A percentile compares a stretch with the other conserved stretches of the same genome.
Evolutionary conservation across 1,140 invertebrate genomes (phyloP).

Genomic region (Zaprionus taronus): DNA sequence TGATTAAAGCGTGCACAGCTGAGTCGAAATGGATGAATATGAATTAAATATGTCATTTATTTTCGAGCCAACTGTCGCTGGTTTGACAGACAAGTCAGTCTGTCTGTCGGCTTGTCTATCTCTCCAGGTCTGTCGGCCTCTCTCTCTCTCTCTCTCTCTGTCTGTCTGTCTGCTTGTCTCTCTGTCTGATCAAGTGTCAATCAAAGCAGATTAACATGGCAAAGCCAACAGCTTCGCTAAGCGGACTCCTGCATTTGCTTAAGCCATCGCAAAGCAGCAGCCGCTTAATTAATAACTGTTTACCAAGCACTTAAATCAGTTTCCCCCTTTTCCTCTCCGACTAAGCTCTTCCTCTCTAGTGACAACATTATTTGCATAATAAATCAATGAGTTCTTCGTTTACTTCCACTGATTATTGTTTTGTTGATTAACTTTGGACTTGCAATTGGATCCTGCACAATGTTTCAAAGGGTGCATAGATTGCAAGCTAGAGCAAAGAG

Average conservation of each 20-base stretch:
- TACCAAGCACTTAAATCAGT: constrained; percentile 68
- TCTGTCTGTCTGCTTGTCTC: not conserved
- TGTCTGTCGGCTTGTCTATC: not conserved
- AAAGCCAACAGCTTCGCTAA: constrained; percentile 60
- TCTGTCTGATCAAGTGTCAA: constrained; percentile 68
- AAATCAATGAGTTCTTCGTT: constrained; percentile 65
- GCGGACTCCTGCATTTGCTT: constrained; percentile 52
- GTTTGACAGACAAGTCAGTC: constrained; percentile 43
- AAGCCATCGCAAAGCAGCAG: constrained; percentile 58
- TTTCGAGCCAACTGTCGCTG: constrained; percentile 5
- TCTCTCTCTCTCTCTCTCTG: constrained; percentile 13
- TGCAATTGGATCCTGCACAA: constrained; percentile 54
- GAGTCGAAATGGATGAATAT: not conserved
- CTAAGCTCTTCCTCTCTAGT: not conserved
- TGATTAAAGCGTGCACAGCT: not conserved
- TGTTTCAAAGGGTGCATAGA: constrained; percentile 32
- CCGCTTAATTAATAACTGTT: constrained; percentile 77
- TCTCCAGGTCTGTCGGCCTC: constrained; percentile 1
- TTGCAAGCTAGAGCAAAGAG: not conserved
- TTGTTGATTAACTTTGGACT: constrained; percentile 69
- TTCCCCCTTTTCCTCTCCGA: constrained; percentile 12
- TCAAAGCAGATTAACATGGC: constrained; percentile 76
- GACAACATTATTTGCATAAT: constrained; percentile 69
- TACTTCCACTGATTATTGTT: constrained; percentile 61
- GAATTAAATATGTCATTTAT: not conserved